phyloP scores from a whole-genome alignment of 2,113 vertebrate genomes.

The Datnioides undecimradiatus region DNA sequence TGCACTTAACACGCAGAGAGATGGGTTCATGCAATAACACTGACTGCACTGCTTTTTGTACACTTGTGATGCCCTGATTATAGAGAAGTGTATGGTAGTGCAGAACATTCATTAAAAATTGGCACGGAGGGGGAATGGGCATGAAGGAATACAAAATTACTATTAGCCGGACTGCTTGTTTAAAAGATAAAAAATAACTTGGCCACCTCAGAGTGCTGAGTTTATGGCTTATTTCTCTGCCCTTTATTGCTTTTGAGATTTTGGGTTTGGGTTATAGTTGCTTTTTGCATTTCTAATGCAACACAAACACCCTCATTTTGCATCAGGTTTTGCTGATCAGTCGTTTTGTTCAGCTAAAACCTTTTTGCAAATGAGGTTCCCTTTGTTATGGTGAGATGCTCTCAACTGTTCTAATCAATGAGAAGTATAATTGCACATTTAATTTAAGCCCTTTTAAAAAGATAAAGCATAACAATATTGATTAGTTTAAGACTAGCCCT shows the following conservation, averaged over 20 bases:
- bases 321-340: slow-evolving; percentile 15
- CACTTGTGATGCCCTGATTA: slow-evolving; percentile 40
- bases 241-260: slow-evolving; percentile 51
- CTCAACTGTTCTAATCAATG: slow-evolving; percentile 58
- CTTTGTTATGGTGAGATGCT: slow-evolving; percentile 76
- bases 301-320: slow-evolving; percentile 24
- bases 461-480: background rate
- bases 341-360: slow-evolving; percentile 1
- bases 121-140: slow-evolving; percentile 23
- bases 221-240: slow-evolving; percentile 49
- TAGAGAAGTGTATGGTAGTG: slow-evolving; percentile 13
- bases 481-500: background rate
- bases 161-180: slow-evolving; percentile 54
- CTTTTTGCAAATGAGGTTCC: slow-evolving; percentile 43
- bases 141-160: slow-evolving; percentile 40
- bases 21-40: slow-evolving; percentile 66
- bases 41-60: slow-evolving; percentile 68
- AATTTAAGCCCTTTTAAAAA: slow-evolving; percentile 38
- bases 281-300: slow-evolving; percentile 30
- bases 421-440: slow-evolving; percentile 53
- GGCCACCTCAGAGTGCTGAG: slow-evolving; percentile 49
- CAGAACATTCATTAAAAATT: slow-evolving; percentile 10
- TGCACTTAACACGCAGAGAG: slow-evolving; percentile 82
- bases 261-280: slow-evolving; percentile 25
- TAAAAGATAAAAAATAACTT: slow-evolving; percentile 10